Evolutionary conservation across 2,888 invertebrate genomes (phyloP).

Genomic region (Acrobasis repandana): DNA sequence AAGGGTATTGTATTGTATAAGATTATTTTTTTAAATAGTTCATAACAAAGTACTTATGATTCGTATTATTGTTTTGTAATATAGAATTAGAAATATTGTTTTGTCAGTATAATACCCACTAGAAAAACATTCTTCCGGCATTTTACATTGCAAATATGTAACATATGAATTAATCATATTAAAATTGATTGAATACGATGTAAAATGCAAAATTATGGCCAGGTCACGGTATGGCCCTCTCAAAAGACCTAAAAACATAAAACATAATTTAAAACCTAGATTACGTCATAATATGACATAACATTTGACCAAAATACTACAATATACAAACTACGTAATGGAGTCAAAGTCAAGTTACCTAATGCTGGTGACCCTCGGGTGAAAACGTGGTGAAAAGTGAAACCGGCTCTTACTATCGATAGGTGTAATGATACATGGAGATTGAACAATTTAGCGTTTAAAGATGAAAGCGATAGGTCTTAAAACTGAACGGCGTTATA

Average conservation of each 20-base stretch:
- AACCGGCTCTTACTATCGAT: not conserved
- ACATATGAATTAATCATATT: no score
- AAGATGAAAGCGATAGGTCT: not conserved
- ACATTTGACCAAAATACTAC: constrained; percentile 1
- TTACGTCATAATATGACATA: constrained; percentile 3
- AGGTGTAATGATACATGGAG: not conserved
- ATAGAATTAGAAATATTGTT: no score
- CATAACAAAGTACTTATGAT: no score
- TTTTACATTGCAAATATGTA: no score
- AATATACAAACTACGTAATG: constrained; percentile 8
- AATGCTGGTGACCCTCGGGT: constrained; percentile 15
- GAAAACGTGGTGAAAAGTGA: constrained; percentile 22
- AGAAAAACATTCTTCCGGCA: no score
- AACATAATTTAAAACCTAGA: not conserved
- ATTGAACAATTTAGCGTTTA: not conserved
- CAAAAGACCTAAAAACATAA: not conserved
- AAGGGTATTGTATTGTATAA: no score
- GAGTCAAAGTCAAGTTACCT: constrained; percentile 17
- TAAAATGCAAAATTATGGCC: no score
- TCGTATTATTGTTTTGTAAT: no score
- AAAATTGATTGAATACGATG: no score
- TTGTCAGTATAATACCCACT: no score
- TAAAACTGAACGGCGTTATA: not conserved
- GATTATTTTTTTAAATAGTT: no score
- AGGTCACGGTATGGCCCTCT: not conserved